phyloP scores from a whole-genome alignment of 2,113 vertebrate species.

The Haemorhous mexicanus region DNA sequence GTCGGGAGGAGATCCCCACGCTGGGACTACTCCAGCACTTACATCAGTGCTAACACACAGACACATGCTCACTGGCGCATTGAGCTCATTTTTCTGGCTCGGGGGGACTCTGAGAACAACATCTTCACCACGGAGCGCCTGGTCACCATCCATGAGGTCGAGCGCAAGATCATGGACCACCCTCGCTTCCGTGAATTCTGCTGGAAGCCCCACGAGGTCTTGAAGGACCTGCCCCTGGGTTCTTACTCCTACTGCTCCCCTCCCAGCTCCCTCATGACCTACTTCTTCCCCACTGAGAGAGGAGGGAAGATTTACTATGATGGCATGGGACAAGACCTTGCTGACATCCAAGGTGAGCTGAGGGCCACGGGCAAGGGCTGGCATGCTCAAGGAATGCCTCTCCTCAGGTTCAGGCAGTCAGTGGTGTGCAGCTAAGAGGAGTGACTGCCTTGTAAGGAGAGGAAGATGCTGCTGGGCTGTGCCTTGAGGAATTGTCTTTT shows the following conservation, averaged over 20 bases:
- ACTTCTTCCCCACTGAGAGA: conserved; percentile 93
- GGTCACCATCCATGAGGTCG: conserved; percentile 88
- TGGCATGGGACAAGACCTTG: conserved; percentile 93
- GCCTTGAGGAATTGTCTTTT: background rate
- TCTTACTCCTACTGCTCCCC: conserved; percentile 91
- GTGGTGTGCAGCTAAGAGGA: background rate
- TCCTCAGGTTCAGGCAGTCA: background rate
- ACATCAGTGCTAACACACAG: conserved; percentile 86
- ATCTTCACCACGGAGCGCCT: conserved; percentile 95
- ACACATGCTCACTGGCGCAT: conserved; percentile 93
- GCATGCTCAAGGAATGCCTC: background rate
- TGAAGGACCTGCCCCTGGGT: conserved; percentile 89
- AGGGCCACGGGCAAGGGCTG: accelerated
- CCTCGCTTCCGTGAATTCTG: conserved; percentile 93
- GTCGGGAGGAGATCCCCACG: conserved; percentile 13
- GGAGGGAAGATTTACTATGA: conserved; percentile 96
- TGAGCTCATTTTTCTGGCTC: conserved; percentile 93
- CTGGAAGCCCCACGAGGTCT: conserved; percentile 92
- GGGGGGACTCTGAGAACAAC: conserved; percentile 85
- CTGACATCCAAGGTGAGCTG: conserved; percentile 89
- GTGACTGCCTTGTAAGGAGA: background rate
- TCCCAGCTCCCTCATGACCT: conserved; percentile 92
- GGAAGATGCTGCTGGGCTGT: background rate
- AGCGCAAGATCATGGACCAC: conserved; percentile 92
- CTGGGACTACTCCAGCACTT: conserved; percentile 69